Base-by-base conservation (phyloP, 2,888 invertebrate genomes). In the Drosophila histrio region DNA sequence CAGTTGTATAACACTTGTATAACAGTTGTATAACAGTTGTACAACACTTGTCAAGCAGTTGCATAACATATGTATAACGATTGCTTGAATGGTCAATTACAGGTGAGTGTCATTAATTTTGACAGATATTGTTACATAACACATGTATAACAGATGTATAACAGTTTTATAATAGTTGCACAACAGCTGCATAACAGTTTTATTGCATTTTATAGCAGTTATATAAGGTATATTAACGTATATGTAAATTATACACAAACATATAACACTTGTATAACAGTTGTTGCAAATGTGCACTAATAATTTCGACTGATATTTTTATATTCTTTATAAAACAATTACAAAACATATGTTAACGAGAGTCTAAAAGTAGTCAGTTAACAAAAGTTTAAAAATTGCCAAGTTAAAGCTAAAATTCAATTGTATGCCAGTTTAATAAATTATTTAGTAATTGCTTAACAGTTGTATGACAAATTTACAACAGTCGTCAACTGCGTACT, bases 171-270 rank as follows among this genome's bases (percentile, higher is more conserved):
- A 44, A 54, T 34, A 24, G 8, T 8, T 49, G 38, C 22, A 41
- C 32, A 68, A 34, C 53, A 67, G 30, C 32, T 21, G 21, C 30
- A 30, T 53, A 41, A 41, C 54, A 21, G 5, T 56, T 30, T n/a
- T n/a, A n/a, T n/a, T n/a, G n/a, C n/a, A n/a, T n/a, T n/a, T n/a
- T n/a, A n/a, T n/a, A n/a, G n/a, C n/a, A n/a, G n/a, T n/a, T n/a
- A n/a, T n/a, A n/a, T n/a, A n/a, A n/a, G n/a, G n/a, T n/a, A n/a
- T n/a, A n/a, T n/a, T n/a, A n/a, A n/a, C n/a, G n/a, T n/a, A n/a
- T n/a, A n/a, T n/a, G n/a, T n/a, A n/a, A n/a, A n/a, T n/a, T 9
- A 28, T 30, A 11, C 9, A 54, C 6, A n/a, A 15, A 3, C 2
- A 30, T 46, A 36, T 43, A 49, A 30, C 36, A 66, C 28, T 21